phyloP scores from a whole-genome alignment of 2,888 invertebrate genomes.

The Andrena trimmerana region DNA sequence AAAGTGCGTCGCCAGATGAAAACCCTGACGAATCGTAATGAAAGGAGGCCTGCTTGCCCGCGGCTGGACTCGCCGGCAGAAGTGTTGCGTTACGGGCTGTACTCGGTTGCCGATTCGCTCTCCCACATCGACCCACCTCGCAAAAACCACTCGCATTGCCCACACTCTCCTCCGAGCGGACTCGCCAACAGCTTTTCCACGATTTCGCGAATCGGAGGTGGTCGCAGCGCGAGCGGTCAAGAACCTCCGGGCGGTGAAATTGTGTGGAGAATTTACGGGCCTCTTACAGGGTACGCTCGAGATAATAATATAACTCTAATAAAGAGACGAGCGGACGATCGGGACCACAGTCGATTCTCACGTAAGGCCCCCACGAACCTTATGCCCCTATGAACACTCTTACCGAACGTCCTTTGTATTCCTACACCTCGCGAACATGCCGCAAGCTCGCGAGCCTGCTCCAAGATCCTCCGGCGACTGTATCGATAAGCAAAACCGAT shows the following conservation, averaged over 20 bases:
- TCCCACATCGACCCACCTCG: conserved; percentile 52
- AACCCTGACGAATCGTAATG: conserved; percentile 80
- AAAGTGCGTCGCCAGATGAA: conserved; percentile 76
- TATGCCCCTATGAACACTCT: conserved; percentile 56
- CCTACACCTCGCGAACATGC: background rate
- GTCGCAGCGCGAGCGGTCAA: background rate
- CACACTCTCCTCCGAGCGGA: background rate
- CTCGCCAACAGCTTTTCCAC: background rate
- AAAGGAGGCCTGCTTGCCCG: conserved; percentile 74
- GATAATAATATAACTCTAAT: conserved; percentile 21
- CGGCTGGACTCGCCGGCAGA: conserved; percentile 51
- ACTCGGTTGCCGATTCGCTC: conserved; percentile 76
- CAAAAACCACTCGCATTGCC: conserved; percentile 9
- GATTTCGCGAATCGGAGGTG: background rate
- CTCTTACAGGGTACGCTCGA: background rate
- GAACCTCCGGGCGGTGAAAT: conserved; percentile 10
- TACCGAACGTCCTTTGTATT: conserved; percentile 49
- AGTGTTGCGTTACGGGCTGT: conserved; percentile 73
- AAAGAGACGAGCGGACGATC: conserved; percentile 17
- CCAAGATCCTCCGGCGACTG: background rate
- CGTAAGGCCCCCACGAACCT: conserved; percentile 17
- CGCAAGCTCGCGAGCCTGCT: background rate
- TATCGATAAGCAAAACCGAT: conserved; percentile 31
- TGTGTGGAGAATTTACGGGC: conserved; percentile 17
- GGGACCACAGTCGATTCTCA: background rate